Conservation (phyloP, 2,113 vertebrate species). For the Casuarius casuarius region DNA sequence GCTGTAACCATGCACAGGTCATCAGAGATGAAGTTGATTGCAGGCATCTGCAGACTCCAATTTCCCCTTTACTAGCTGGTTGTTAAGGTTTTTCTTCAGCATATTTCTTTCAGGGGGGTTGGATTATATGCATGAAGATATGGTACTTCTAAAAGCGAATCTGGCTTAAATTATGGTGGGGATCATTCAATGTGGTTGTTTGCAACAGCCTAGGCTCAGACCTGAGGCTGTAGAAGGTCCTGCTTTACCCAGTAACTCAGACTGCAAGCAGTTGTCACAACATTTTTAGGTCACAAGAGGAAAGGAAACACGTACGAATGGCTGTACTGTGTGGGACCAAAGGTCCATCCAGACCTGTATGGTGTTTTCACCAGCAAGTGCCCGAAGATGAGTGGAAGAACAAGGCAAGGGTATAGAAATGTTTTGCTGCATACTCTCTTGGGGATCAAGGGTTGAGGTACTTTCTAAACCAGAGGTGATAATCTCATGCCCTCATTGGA, state of each 20-base stretch:
- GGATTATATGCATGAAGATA: no score
- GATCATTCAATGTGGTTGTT: neutral
- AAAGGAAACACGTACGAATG: neutral
- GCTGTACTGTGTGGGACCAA: neutral
- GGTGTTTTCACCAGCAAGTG: neutral
- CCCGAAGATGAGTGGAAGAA: neutral
- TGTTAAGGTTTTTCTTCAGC: neutral
- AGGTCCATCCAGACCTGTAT: neutral
- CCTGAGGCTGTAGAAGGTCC: neutral
- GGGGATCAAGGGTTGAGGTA: neutral
- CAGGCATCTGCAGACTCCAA: neutral
- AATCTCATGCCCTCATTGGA: neutral
- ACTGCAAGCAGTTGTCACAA: neutral
- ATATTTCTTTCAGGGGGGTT: no score
- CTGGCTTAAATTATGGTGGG: neutral
- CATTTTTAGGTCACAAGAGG: neutral
- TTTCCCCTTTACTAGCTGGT: neutral
- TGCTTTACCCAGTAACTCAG: neutral
- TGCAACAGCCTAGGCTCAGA: neutral
- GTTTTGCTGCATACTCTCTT: rapidly evolving
- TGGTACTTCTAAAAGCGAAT: neutral
- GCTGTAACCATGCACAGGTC: neutral
- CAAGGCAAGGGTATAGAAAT: neutral
- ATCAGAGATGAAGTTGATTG: neutral
- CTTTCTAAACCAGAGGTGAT: neutral